phyloP scores from a whole-genome alignment of 2,888 invertebrate genomes.

The Brachypterus glaber region DNA sequence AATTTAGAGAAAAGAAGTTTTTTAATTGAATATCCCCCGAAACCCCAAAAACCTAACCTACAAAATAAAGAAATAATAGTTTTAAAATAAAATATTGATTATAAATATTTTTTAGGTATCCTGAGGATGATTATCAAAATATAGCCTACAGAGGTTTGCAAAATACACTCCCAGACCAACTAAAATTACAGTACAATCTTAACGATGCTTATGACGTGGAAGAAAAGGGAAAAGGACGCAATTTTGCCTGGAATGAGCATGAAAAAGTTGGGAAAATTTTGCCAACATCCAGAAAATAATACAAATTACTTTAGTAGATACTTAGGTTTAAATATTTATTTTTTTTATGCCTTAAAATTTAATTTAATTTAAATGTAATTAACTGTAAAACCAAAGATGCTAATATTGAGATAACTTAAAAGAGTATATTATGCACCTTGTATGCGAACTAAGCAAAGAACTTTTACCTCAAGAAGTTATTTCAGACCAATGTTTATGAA shows the following conservation, averaged over 20 bases:
- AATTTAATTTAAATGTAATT: too few relatives aligned
- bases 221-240: constrained; percentile 30
- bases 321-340: constrained; percentile 11
- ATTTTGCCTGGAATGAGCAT: constrained; percentile 39
- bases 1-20: too few relatives aligned
- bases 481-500: too few relatives aligned
- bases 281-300: too few relatives aligned
- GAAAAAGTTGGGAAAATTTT: constrained; percentile 33
- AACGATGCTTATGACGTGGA: constrained; percentile 10
- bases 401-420: too few relatives aligned
- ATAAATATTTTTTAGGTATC: constrained; percentile 27
- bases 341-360: too few relatives aligned
- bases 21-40: too few relatives aligned
- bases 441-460: too few relatives aligned
- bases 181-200: constrained; percentile 21
- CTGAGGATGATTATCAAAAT: constrained; percentile 28
- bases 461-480: too few relatives aligned
- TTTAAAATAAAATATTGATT: constrained; percentile 3
- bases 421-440: too few relatives aligned
- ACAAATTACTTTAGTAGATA: constrained; percentile 15
- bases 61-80: neutral
- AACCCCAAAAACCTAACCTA: neutral
- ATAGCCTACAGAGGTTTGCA: constrained; percentile 35
- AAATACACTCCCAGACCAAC: constrained; percentile 8
- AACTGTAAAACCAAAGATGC: too few relatives aligned